Evolutionary conservation across 2,888 invertebrate species (phyloP), one percentile per base, ranked within the genome.

Genomic region (Drosophila recens): DNA sequence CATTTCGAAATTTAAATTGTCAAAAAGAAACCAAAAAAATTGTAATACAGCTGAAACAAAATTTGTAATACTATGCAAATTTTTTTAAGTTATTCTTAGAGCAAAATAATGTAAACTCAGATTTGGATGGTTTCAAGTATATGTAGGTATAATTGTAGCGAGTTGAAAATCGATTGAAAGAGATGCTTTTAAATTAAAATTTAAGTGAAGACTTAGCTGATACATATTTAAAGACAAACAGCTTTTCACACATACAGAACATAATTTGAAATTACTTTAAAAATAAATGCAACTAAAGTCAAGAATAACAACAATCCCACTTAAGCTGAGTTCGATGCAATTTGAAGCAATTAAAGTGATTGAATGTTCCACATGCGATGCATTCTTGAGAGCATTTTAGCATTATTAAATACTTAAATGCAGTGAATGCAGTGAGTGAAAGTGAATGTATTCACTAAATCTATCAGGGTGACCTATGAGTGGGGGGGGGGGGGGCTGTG

Each of bases 381-480:
- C 2, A 15, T 51, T 36, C 27, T 53, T 30, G n/a, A 56, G 34
- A n/a, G 56, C 23, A 8, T 45, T 33, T n/a, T 23, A 33, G 20
- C 23, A 43, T 40, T 20, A 45, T 36, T 56, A 45, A 23, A 45
- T 23, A 11, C 45, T 34, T 20, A 10, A 43, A 34, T 54, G 43
- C n/a, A 43, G 43, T 33, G 43, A 45, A 34, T 54, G 54, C 20
- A 42, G 33, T 42, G 42, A 33, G 40, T 33, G 23, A 34, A 56
- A 56, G 43, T 45, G 56, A 57, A 34, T 45, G 23, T 45, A 62
- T 45, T 11, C 42, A 34, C 13, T 15, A 13, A 42, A 23, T 13
- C 15, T 23, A 51, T 33, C 42, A 15, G 20, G n/a, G 15, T 34
- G 23, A 34, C 9, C 34, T 11, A n/a, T 51, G 38, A 9, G 38